Base-by-base conservation (phyloP, 2,113 vertebrate genomes). In the Chunga burmeisteri region DNA sequence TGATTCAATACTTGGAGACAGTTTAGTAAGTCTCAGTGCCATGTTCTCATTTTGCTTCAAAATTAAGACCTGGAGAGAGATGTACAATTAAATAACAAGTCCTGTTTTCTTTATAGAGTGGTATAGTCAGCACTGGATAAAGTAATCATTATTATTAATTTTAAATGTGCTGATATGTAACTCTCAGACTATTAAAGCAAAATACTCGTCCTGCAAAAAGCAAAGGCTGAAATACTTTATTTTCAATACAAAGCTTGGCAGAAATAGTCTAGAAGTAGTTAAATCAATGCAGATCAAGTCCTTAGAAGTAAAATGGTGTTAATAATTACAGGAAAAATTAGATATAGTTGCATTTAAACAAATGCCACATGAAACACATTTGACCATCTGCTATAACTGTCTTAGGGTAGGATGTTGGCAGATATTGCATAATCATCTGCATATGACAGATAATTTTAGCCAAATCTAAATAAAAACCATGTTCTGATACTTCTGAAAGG, bases 391-490 rank as follows among this genome's bases (percentile, higher is more conserved):
- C 94, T 96, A 19, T 83, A 96, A 96, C 96, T 97, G 96, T 97
- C 95, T 88, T 90, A 86, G 92, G 94, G 96, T 97, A 96, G 96
- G 94, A 97, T 92, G 93, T 70, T 98, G 97, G 97, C 97, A 98
- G 96, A 93, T 97, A 98, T 68, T 95, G 81, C 92, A 96, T 96
- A 91, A 97, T 98, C 97, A 95, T 96, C 96, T 97, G 96, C 97
- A 98, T 96, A 97, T 97, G 96, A 98, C 94, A 75, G 97, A 97
- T 96, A 97, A 97, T 98, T 98, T 97, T 96, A 98, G 97, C 94
- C 94, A 96, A 97, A 88, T 87, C 94, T 96, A 97, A 98, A 96
- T 95, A 93, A 96, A 94, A 56, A 87, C 72, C 87, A 47, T 20
- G 53, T 61, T 93, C 81, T 85, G 46, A 62, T 72, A 84, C 30